These are phyloP conservation scores for Drosophila villosipedis DNA, from an alignment of 2,888 invertebrate species.

Conservation along the genomic window DNA sequence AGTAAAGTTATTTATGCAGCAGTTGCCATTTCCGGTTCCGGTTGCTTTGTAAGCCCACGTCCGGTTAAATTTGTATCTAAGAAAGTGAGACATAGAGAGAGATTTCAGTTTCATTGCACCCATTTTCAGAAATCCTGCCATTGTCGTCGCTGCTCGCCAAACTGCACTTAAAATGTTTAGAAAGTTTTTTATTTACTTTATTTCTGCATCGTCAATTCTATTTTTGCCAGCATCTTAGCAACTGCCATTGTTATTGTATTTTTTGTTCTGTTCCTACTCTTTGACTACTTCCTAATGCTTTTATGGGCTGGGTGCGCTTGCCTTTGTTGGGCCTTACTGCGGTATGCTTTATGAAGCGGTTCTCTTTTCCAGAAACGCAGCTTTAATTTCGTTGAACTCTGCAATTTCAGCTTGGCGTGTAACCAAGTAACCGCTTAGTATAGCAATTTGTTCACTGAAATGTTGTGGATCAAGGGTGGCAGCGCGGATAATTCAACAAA, in stretches of 20 bases:
- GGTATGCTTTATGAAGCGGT: slow-evolving; percentile 12
- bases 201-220: slow-evolving; percentile 56
- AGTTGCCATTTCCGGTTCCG: slow-evolving; percentile 68
- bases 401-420: slow-evolving; percentile 46
- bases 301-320: background rate
- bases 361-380: slow-evolving; percentile 16
- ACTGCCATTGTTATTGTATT: slow-evolving; percentile 24
- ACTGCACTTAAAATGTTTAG: slow-evolving; percentile 75
- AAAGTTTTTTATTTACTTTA: slow-evolving; percentile 62
- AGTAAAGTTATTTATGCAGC: slow-evolving; percentile 50
- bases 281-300: slow-evolving; percentile 1
- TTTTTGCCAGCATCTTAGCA: slow-evolving; percentile 54
- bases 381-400: slow-evolving; percentile 58
- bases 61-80: slow-evolving; percentile 51
- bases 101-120: slow-evolving; percentile 73
- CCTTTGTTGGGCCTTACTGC: slow-evolving; percentile 25
- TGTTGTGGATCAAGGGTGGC: slow-evolving; percentile 1
- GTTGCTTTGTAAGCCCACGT: slow-evolving; percentile 67
- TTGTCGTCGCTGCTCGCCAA: slow-evolving; percentile 36
- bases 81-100: slow-evolving; percentile 7
- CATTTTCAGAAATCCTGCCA: slow-evolving; percentile 53
- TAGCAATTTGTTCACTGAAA: slow-evolving; percentile 26
- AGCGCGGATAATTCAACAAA: slow-evolving; percentile 11
- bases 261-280: slow-evolving; percentile 17
- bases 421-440: slow-evolving; percentile 48